Evolutionary conservation across 2,888 invertebrate genomes (phyloP).

Genomic region (Patella caerulea): DNA sequence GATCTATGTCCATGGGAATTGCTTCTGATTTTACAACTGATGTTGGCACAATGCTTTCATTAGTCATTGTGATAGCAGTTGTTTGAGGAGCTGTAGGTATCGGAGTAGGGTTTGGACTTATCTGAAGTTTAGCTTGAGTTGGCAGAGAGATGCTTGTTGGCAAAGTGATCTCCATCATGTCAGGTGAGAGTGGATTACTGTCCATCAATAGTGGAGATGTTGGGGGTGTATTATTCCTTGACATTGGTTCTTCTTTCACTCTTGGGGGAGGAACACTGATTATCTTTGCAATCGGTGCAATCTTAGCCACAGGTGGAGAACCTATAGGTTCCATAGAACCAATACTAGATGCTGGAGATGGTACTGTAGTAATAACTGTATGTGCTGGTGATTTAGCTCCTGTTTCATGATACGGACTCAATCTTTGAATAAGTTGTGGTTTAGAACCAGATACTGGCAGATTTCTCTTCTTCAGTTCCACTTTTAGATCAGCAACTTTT

Average conservation of each 20-base stretch:
- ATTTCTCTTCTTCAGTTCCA: conserved; percentile 92
- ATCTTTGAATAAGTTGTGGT: conserved; percentile 91
- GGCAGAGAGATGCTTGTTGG: conserved; percentile 41
- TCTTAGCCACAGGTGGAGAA: not conserved
- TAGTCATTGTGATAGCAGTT: conserved; percentile 3
- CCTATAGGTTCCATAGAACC: conserved; percentile 1
- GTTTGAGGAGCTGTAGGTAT: conserved; percentile 16
- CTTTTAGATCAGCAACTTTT: conserved; percentile 95
- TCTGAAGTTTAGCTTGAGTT: conserved; percentile 17
- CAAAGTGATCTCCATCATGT: conserved; percentile 58
- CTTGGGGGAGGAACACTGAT: conserved; percentile 33
- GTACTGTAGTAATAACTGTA: conserved; percentile 12
- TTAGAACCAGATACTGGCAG: conserved; percentile 96
- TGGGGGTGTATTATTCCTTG: conserved; percentile 51
- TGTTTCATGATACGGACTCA: conserved; percentile 77
- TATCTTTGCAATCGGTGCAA: conserved; percentile 33
- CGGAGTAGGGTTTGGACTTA: conserved; percentile 7
- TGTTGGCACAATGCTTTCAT: not conserved
- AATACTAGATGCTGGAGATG: conserved; percentile 17
- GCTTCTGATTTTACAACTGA: not conserved
- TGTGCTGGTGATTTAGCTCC: conserved; percentile 21
- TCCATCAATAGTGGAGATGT: conserved; percentile 52
- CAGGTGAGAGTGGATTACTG: conserved; percentile 60
- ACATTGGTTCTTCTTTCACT: conserved; percentile 41
- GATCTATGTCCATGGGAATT: conserved; percentile 58